Base-by-base conservation (phyloP, 2,888 invertebrate species). In the Deroplatys truncata region DNA sequence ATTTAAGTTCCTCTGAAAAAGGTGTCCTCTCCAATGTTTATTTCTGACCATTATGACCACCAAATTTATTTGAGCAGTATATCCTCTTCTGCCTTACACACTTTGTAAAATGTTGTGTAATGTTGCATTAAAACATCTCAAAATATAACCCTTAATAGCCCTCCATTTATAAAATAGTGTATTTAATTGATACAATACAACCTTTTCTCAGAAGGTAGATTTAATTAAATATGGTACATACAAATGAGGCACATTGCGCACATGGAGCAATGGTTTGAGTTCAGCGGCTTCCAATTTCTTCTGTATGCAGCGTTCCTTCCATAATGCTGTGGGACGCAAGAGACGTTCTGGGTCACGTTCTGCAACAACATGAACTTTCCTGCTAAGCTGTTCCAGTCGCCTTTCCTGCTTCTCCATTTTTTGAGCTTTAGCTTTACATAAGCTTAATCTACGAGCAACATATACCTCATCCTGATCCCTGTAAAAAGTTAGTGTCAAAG, bases 311-410 rank as follows among this genome's bases (percentile, higher is more conserved):
- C 82, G 88, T 9, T 86, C 88, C 43, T 35, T 56, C 90, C 90
- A 90, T 28, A 84, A 28, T 16, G 84, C 35, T 49, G 90, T 90
- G 43, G 84, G 88, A 49, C 72, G 82, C 20, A 90, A 28, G 35
- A 90, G 84, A 25, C 90, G 72, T 29, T 84, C 31, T 15, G 90
- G 90, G 82, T 90, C 90, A 82, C 90, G 90, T 20, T 72, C 88
- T 13, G 31, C 83, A 83, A 35, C 25, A 35, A 87, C 28, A 29
- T 87, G 16, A 82, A 28, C n/a, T 25, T 87, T 87, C 20, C n/a
- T 20, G 3, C 31, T 31, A 29, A 82, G 13, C 10, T 87, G 87
- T 87, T 87, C 29, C 15, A 31, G 7, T 82, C 35, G 72, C 28
- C 29, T 31, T 16, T 87, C 82, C 25, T 82, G 20, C 43, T 87